phyloP scores from a whole-genome alignment of 2,113 vertebrate species.

The Trogon surrucura region DNA sequence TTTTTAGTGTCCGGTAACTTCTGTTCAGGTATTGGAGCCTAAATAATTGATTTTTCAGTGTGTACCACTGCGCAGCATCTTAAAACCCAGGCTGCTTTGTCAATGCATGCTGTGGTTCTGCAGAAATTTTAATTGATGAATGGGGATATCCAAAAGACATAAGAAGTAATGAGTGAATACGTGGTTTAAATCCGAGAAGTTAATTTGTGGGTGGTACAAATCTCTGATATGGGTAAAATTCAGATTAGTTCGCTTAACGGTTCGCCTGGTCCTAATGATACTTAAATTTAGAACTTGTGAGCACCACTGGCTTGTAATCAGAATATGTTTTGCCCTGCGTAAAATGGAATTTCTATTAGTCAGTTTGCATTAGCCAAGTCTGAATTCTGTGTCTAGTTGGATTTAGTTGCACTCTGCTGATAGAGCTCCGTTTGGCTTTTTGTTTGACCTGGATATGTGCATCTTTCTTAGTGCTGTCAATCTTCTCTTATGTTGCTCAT shows the following conservation, averaged over 20 bases:
- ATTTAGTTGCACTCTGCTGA: conserved; percentile 66
- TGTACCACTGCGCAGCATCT: background rate
- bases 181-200: background rate
- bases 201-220: background rate
- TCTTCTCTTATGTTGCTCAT: background rate
- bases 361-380: conserved; percentile 61
- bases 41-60: conserved; percentile 6
- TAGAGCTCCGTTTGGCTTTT: conserved; percentile 43
- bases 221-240: conserved; percentile 49
- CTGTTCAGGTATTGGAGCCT: background rate
- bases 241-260: background rate
- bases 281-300: conserved; percentile 52
- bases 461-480: background rate
- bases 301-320: conserved; percentile 58
- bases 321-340: conserved; percentile 67
- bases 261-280: conserved; percentile 39
- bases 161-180: background rate
- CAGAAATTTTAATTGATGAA: background rate
- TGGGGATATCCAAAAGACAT: background rate
- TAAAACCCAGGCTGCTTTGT: background rate
- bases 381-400: conserved; percentile 62
- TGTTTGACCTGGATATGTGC: conserved; percentile 20
- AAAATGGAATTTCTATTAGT: conserved; percentile 68
- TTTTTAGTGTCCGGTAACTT: background rate
- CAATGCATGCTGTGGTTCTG: background rate